These are phyloP conservation scores for Notospermus geniculatus DNA, from an alignment of 1,140 invertebrate species.

Conservation along the genomic window DNA sequence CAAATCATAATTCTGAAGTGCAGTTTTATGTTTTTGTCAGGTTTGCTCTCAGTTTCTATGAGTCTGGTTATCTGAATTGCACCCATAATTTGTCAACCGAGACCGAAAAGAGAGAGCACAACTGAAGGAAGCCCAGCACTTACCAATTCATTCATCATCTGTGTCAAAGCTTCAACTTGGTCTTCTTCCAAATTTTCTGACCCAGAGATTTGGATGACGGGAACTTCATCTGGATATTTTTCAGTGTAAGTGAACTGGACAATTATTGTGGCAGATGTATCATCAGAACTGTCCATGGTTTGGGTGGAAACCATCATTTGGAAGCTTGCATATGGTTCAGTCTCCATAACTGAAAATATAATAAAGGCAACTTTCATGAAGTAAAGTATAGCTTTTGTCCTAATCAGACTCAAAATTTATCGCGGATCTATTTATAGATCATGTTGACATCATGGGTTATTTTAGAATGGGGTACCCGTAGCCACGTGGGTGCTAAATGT, in stretches of 20 bases:
- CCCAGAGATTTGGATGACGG: conserved; percentile 76
- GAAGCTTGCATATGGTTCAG: conserved; percentile 70
- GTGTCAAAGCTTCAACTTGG: conserved; percentile 59
- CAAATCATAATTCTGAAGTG: too few species aligned
- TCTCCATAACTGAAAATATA: conserved; percentile 65
- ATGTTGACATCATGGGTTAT: too few species aligned
- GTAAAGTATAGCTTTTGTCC: too few species aligned
- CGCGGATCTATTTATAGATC: too few species aligned
- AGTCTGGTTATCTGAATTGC: background rate
- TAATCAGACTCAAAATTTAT: too few species aligned
- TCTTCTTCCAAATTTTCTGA: conserved; percentile 75
- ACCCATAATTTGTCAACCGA: background rate
- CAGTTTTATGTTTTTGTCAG: too few species aligned
- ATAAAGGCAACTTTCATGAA: too few species aligned
- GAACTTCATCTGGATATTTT: conserved; percentile 85
- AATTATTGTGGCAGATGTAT: conserved; percentile 9
- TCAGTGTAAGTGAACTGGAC: conserved; percentile 79
- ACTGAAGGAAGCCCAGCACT: conserved; percentile 6
- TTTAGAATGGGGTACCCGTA: too few species aligned
- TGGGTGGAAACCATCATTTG: conserved; percentile 57
- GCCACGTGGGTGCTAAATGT: too few species aligned
- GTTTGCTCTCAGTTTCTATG: background rate
- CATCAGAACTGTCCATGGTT: conserved; percentile 21
- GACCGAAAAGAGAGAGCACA: background rate
- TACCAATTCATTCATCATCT: conserved; percentile 69